Base-by-base conservation (phyloP, 1,140 invertebrate species). In the Oscheius sp. region DNA sequence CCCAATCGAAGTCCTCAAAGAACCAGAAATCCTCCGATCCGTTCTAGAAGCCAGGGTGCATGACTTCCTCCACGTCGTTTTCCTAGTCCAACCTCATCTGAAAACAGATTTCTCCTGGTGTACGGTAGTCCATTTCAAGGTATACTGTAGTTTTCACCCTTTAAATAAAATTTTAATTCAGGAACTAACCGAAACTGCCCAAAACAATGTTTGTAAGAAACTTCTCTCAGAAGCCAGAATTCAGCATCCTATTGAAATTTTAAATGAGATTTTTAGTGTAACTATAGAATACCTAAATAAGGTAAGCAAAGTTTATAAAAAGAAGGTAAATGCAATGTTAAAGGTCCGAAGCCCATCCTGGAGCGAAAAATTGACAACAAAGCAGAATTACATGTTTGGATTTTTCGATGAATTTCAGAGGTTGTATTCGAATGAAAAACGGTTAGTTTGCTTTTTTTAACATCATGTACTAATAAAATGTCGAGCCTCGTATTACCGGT, bases 51-150 rank as follows among this genome's bases (percentile, higher is more conserved):
- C 67, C 34, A 29, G 67, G 15, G 45, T 68, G 3, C 55, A 58
- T 32, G 67, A 68, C 34, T 34, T 55, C 28, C 67, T 68, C 55
- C 67, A 68, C 34, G 67, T 73, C 3, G 62, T 73, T 31, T 58
- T 64, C 35, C n/a, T 38, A 4, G 46, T 73, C 1, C 42, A 63
- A 34, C 59, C 62, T 10, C 70, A 64, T 15, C 66, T 65, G 18
- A 73, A 65, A 23, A 73, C n/a, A 3, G 70, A 68, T 36, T 55
- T 55, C 23, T 55, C 49, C 49, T 55, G 49, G 49, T 55, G 49
- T 55, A 13, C 49, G 7, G 49, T 55, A 7, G 28, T 55, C 23
- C 49, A 55, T 55, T 55, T 55, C 23, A 23, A 55, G 49, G 23
- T 42, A 42, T 10, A n/a, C n/a, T n/a, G 10, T n/a, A 42, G 10